Evolutionary conservation across 2,113 vertebrate species (phyloP), one percentile per base, ranked within the genome.

Genomic region (Rhinoptilus africanus): DNA sequence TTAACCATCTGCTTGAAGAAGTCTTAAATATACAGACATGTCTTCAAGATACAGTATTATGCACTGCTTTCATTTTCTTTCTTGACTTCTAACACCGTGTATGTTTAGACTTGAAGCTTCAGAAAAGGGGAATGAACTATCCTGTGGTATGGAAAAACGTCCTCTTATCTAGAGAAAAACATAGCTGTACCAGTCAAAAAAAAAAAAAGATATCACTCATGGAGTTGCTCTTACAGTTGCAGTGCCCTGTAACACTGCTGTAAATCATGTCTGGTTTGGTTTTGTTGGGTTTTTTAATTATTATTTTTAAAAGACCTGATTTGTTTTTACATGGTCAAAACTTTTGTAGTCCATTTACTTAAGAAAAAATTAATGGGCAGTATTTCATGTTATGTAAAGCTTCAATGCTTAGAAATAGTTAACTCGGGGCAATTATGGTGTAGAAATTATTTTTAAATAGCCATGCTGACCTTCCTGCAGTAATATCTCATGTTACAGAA

Each of bases 91-190:
- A 75, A 47, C 4, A 63, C 6, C 3, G 0, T 50, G 5, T 79
- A 17, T 82, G 59, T 62, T 86, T 81, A 77, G 79, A 51, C 26
- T 47, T 75, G 21, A 73, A 35, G 22, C 30, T 81, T 27, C 20
- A 63, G 43, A 41, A 75, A 86, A 72, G 27, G 10, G 9, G 28
- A 77, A 72, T 51, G 23, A 80, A 71, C 41, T 78, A 4, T 59
- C 28, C 68, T 59, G 22, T 74, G 51, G 4, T 63, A 35, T 84
- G 68, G 69, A 73, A 87, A 92, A 90, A 78, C 56, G 16, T 54
- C 24, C 3, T 50, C 89, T 81, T 94, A 95, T 90, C 88, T 95
- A 35, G 54, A 89, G 59, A 74, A 95, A 88, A 93, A 91, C 68
- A 86, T 64, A 86, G 23, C 64, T 63, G 23, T 92, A 41, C 54